Conservation (phyloP, 2,113 vertebrate species). For the Laterallus jamaicensis region DNA sequence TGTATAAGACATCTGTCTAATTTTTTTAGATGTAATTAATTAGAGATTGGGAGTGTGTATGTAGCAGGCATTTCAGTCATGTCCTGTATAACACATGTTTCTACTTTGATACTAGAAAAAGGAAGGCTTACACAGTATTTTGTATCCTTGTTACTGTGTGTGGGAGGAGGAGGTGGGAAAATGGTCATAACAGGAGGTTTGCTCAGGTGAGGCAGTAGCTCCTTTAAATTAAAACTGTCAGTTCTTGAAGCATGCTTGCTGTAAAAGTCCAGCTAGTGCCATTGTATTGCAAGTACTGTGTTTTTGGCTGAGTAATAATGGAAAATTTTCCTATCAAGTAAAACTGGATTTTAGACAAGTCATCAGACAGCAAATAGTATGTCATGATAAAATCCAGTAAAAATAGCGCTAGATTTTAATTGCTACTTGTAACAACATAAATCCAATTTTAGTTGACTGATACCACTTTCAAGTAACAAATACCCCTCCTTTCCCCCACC, state of each 20-base stretch:
- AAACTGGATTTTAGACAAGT: background rate
- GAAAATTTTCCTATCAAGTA: background rate
- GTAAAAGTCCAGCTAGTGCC: background rate
- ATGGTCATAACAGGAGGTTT: background rate
- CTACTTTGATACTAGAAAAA: background rate
- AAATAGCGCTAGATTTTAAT: background rate
- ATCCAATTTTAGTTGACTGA: background rate
- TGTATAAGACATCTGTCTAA: background rate
- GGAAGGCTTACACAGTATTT: background rate
- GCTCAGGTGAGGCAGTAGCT: background rate
- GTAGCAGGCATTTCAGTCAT: background rate
- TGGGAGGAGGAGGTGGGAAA: background rate
- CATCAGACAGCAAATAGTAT: background rate
- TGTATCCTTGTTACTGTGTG: background rate
- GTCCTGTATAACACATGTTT: background rate
- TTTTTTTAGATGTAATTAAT: background rate
- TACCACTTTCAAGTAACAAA: background rate
- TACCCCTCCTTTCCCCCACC: rapidly evolving
- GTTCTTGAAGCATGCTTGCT: background rate
- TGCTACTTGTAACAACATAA: background rate
- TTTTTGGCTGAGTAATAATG: background rate
- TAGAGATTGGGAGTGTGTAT: background rate
- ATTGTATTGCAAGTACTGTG: background rate
- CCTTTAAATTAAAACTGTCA: background rate
- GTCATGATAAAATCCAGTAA: background rate